Base-by-base conservation (phyloP, 2,797 vertebrate genomes). In the Rhyacichthys aspro region DNA sequence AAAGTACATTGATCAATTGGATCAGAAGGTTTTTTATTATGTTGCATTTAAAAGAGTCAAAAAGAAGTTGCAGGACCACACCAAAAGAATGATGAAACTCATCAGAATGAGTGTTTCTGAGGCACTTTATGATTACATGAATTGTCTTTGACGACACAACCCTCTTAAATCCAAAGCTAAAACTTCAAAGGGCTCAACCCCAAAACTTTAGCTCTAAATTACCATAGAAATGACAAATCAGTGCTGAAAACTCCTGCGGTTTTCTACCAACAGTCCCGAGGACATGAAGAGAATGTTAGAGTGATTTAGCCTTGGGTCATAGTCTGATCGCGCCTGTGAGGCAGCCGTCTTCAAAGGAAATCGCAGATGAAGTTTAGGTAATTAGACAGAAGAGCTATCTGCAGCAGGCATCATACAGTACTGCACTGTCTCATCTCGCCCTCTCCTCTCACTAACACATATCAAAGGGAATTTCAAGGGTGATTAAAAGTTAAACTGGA, bases 401-500 rank as follows among this genome's bases (percentile, higher is more conserved):
- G 19, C 72, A 72, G 62, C 74, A 55, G 72, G 74, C 79, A 74
- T 83, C 79, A 59, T 53, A 70, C 74, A 59, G 72, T 47, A 50
- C 34, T 7, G 59, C 32, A 65, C 79, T 66, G 76, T 85, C 77
- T 84, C 81, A 59, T 79, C 79, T 76, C 59, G 56, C 76, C 61
- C 58, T 67, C 67, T 79, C 42, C 59, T 79, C 70, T 77, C 38
- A 18, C 60, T 78, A 80, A 79, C 74, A 50, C 72, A 70, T 74
- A 87, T 88, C 74, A 81, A 86, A 86, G 86, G 76, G 85, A 89
- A 85, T 87, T 85, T 81, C 75, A 84, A 82, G 77, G 88, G 76
- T 84, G 83, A 89, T 90, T 90, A 86, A 88, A 87, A 82, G 75
- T 87, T 87, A 82, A 87, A 90, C 67, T 66, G 62, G 62, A 78